Evolutionary conservation across 1,140 invertebrate genomes (phyloP), one percentile per base, ranked within the genome.

Genomic region (Brachionus rotundiformis): DNA sequence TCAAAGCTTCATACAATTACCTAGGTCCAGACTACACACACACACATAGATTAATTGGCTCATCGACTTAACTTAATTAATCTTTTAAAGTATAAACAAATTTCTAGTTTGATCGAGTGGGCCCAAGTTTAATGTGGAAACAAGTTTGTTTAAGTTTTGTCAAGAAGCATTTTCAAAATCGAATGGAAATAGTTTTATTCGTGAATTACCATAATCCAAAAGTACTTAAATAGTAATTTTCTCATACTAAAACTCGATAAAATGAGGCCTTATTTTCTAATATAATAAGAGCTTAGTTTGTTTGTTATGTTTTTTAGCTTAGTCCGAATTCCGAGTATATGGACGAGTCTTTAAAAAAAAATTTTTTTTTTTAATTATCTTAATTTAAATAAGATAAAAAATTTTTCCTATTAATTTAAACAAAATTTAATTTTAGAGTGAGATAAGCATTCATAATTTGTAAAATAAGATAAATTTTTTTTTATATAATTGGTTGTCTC

Each of bases 21-120:
- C 25, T 10, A 13, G 61, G 61, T 29, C 61, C 29, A 63, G 61
- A 63, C 61, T 29, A 63, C 61, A 63, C 61, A n/a, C n/a, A n/a
- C n/a, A n/a, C n/a, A n/a, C n/a, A n/a, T n/a, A 63, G 61, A 63
- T 63, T 63, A 63, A 63, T 63, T 11, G 29, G 61, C 61, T 63
- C 61, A 63, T 63, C 61, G 29, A 63, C 61, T 63, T 63, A 63
- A 63, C 61, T 63, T 33, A 63, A 63, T 54, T 54, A 54, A 54
- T 54, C 47, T 54, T 54, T 54, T 54, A 54, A 54, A 54, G 23
- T 54, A 54, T 54, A 25, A 54, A 54, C 47, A 54, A 54, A 7
- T 23, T 54, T 54, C 8, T 54, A 23, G n/a, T 5, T 54, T 19
- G 2, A 54, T 23, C 23, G 47, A 54, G 47, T 54, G 19, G n/a